Conservation (phyloP, 1,140 invertebrate genomes). For the Ditylenchus dipsaci region DNA sequence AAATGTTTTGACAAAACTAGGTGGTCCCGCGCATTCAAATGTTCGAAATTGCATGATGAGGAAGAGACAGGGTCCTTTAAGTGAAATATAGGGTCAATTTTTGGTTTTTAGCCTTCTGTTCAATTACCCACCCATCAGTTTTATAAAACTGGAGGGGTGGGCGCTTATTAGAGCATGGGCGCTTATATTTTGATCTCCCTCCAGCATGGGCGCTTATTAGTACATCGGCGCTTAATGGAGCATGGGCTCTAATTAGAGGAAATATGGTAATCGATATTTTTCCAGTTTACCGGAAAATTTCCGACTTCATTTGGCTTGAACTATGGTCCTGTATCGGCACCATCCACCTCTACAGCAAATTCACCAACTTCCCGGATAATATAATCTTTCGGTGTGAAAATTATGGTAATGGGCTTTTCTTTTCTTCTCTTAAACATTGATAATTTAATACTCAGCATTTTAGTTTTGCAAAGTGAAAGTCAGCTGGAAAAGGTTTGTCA, state of each 20-base stretch:
- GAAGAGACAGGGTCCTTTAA: neutral
- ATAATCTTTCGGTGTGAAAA: conserved; percentile 72
- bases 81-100: too few relatives aligned
- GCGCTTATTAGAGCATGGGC: too few relatives aligned
- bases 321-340: conserved; percentile 56
- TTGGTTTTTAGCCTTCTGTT: too few relatives aligned
- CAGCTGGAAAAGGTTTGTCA: conserved; percentile 23
- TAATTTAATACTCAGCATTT: too few relatives aligned
- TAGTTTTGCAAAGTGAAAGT: conserved; percentile 6
- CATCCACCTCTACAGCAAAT: conserved; percentile 64
- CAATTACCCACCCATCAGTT: neutral
- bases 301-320: conserved; percentile 78
- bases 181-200: too few relatives aligned
- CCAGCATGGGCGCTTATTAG: too few relatives aligned
- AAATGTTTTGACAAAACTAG: too few relatives aligned
- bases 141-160: too few relatives aligned
- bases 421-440: too few relatives aligned
- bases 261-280: too few relatives aligned
- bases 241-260: too few relatives aligned
- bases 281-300: conserved; percentile 62
- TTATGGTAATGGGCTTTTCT: conserved; percentile 65
- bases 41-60: neutral
- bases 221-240: too few relatives aligned
- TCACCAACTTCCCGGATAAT: conserved; percentile 47
- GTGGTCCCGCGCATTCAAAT: neutral